Conservation (phyloP, 2,797 vertebrate genomes). For the Chaetodon trifasciatus region DNA sequence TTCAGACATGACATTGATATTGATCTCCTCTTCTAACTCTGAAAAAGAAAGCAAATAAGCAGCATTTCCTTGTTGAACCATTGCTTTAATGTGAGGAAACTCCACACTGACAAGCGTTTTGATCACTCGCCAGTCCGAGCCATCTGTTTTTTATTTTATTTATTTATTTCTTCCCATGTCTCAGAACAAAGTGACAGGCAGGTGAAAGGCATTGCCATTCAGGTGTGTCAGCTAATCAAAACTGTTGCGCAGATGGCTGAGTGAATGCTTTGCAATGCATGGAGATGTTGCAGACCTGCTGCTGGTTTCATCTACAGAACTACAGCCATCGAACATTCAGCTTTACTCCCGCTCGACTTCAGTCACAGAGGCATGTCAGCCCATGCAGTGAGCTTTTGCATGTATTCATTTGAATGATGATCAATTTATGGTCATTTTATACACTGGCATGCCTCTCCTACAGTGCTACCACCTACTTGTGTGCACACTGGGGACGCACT, state of each 20-base stretch:
- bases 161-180: too few species aligned
- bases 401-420: conserved; percentile 19
- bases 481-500: conserved; percentile 24
- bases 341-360: background rate
- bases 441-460: background rate
- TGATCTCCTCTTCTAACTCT: background rate
- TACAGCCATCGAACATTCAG: background rate
- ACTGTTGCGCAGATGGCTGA: background rate
- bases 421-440: conserved; percentile 10
- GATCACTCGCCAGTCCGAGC: background rate
- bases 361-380: background rate
- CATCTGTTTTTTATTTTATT: background rate
- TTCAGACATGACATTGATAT: background rate
- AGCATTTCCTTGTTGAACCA: background rate
- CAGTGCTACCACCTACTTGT: conserved; percentile 9
- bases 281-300: conserved; percentile 4
- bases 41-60: background rate
- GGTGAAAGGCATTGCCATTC: background rate
- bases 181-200: conserved; percentile 1
- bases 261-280: conserved; percentile 5
- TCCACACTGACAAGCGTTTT: background rate
- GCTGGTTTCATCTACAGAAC: conserved; percentile 28
- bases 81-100: background rate
- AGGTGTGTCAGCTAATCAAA: conserved; percentile 17
- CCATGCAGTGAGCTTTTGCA: background rate